Evolutionary conservation across 1,140 invertebrate genomes (phyloP), one percentile per base, ranked within the genome.

Genomic region (Gryllus bimaculatus): DNA sequence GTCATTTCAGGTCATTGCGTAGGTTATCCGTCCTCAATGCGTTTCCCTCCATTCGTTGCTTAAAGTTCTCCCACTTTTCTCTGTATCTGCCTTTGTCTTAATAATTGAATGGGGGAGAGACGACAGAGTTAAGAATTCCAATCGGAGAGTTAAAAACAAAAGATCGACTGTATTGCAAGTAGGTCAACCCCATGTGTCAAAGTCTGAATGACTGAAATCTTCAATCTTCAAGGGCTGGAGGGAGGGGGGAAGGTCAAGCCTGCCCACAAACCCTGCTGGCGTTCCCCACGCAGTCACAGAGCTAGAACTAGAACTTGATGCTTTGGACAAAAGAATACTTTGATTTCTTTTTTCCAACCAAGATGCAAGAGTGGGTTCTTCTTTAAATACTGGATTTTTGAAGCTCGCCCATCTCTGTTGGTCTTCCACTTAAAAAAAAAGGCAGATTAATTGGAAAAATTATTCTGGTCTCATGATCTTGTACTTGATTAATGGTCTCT

Each of bases 121-220:
- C 5, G 26, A 39, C 26, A 39, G 26, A 39, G 26, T 39, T 39
- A 5, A 39, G 26, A 39, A 39, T 39, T 39, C 26, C 26, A 2
- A 1, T 39, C 5, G 26, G 26, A 39, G 1, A 39, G 26, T 39
- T 39, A 39, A 39, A 39, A 39, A 39, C 1, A 39, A 39, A 39
- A 39, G 1, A 39, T 39, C 5, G 26, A 5, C 26, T 39, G 26
- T 39, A 39, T 39, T 39, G 26, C 26, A 39, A 39, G 26, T 39
- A 39, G 26, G 0, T 78, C 73, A 78, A 12, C 78, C 78, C 78
- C 78, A 78, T 8, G 54, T 66, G 18, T 78, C 78, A 75, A 78
- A 78, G 13, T 74, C 73, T 48, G 73, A 47, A 20, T 12, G 6
- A 10, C 39, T 75, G 73, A 78, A 78, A 73, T 47, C 73, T 0